Percentiles rank a stretch among this genome's conserved stretches.
These are phyloP conservation scores for Brachionus sp. DNA, from an alignment of 1,140 invertebrate genomes.

Conservation along the genomic window DNA sequence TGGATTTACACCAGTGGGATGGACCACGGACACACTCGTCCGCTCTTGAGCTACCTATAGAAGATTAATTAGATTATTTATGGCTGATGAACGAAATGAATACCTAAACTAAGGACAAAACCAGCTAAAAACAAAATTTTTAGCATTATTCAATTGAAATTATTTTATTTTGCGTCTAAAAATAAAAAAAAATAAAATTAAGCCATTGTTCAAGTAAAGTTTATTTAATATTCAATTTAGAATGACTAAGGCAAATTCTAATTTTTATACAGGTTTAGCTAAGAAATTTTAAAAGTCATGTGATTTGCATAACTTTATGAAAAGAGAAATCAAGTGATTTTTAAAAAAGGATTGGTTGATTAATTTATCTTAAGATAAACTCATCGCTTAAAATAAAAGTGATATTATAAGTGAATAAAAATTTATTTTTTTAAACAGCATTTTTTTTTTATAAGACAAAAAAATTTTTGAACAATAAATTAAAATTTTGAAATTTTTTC, in stretches of 20 bases:
- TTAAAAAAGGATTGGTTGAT: conserved; percentile 16
- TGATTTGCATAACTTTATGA: neutral
- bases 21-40: conserved; percentile 30
- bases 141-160: neutral
- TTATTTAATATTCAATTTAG: neutral
- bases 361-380: neutral
- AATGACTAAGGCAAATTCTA: conserved; percentile 31
- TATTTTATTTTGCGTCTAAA: neutral
- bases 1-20: conserved; percentile 33
- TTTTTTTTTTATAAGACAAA: too few relatives aligned
- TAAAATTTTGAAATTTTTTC: too few relatives aligned
- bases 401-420: too few relatives aligned
- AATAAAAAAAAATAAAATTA: neutral
- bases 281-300: conserved; percentile 1
- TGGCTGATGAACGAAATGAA: neutral
- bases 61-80: neutral
- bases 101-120: neutral
- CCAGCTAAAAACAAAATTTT: conserved; percentile 23
- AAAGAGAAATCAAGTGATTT: neutral
- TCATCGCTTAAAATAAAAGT: too few relatives aligned
- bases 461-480: too few relatives aligned
- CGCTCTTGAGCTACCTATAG: neutral
- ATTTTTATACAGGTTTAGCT: neutral
- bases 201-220: conserved; percentile 22
- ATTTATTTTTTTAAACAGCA: too few relatives aligned